A percentile compares a stretch with the other conserved stretches of the same genome.
phyloP scores from a whole-genome alignment of 2,888 invertebrate genomes.

The Parnassius orleans region DNA sequence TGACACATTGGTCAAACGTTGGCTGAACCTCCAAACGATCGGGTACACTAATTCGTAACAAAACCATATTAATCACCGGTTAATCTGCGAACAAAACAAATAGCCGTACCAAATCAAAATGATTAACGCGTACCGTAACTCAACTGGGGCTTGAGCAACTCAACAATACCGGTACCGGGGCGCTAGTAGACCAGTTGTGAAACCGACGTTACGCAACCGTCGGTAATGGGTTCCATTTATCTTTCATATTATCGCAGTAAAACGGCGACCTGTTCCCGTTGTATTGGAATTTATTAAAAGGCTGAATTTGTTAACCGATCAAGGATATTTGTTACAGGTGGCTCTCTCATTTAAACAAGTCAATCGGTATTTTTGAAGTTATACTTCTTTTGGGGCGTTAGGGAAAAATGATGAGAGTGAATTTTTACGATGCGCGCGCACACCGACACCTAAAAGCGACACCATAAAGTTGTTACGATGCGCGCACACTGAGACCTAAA shows the following conservation, averaged over 20 bases:
- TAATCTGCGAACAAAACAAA: constrained; percentile 6
- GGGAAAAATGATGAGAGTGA: too few relatives aligned
- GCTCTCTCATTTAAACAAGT: too few relatives aligned
- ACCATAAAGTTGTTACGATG: too few relatives aligned
- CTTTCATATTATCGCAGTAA: constrained; percentile 18
- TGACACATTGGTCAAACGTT: too few relatives aligned
- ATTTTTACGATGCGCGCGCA: too few relatives aligned
- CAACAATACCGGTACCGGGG: not conserved
- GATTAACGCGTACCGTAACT: constrained; percentile 8
- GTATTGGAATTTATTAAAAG: constrained; percentile 3
- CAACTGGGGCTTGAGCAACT: constrained; percentile 9
- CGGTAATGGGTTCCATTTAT: constrained; percentile 20
- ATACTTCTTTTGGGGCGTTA: too few relatives aligned
- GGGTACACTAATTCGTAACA: constrained; percentile 4
- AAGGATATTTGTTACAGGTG: too few relatives aligned
- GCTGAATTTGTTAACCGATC: too few relatives aligned
- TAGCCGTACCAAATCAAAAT: constrained; percentile 1
- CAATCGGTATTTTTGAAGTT: too few relatives aligned
- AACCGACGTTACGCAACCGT: constrained; percentile 15
- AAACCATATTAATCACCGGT: constrained; percentile 6
- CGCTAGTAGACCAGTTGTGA: constrained; percentile 14
- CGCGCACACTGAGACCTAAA: too few relatives aligned
- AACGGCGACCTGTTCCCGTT: constrained; percentile 8
- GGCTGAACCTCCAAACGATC: too few relatives aligned
- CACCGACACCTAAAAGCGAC: too few relatives aligned